These are phyloP conservation scores for Spodoptera frugiperda DNA, from an alignment of 1,140 invertebrate species.

Conservation along the genomic window DNA sequence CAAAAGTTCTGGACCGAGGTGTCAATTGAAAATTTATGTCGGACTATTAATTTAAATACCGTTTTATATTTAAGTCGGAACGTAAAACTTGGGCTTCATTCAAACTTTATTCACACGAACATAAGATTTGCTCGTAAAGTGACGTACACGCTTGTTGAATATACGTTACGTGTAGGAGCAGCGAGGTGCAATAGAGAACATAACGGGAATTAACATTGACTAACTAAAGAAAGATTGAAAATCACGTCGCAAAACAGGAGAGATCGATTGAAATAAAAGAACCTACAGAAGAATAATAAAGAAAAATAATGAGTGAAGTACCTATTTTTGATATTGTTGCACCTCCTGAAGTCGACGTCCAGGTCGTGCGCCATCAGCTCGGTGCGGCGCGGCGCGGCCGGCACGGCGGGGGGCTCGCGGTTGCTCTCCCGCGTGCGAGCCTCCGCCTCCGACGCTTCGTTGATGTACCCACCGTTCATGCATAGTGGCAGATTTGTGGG, in stretches of 20 bases:
- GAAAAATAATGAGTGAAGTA: conserved; percentile 37
- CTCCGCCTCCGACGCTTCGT: conserved; percentile 89
- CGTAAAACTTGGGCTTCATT: not conserved
- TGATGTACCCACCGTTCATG: conserved; percentile 90
- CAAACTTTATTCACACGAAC: too few relatives aligned
- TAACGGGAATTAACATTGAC: too few relatives aligned
- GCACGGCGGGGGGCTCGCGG: conserved; percentile 56
- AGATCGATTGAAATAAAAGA: too few relatives aligned
- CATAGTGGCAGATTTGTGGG: conserved; percentile 88
- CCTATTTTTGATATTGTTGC: conserved; percentile 78
- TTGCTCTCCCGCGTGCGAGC: conserved; percentile 73
- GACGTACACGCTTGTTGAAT: too few relatives aligned
- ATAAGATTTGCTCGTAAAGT: too few relatives aligned
- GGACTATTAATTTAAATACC: not conserved
- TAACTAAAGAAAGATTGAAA: too few relatives aligned
- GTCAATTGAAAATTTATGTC: conserved; percentile 23
- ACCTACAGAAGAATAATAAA: too few relatives aligned
- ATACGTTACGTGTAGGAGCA: too few relatives aligned
- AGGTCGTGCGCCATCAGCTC: conserved; percentile 68
- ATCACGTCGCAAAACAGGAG: too few relatives aligned
- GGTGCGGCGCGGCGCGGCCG: conserved; percentile 63
- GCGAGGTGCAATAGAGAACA: too few relatives aligned
- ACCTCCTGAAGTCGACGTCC: conserved; percentile 76
- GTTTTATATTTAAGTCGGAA: not conserved
- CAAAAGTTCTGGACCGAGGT: not conserved